These are phyloP conservation scores for Gadopsis bispinosus DNA, from an alignment of 2,797 vertebrate genomes.

Conservation along the genomic window DNA sequence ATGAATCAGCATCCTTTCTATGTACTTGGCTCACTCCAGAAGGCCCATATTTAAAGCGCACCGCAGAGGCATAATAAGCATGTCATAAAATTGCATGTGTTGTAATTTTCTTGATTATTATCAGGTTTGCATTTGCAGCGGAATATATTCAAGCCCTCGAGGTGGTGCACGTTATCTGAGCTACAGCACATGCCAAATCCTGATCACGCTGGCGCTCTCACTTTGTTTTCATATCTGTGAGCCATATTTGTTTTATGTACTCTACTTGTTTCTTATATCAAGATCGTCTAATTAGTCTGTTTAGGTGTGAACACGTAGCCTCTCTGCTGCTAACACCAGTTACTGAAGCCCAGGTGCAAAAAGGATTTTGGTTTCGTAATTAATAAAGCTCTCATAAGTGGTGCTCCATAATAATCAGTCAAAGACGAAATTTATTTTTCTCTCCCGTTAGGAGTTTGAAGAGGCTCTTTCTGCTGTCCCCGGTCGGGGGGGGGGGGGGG, in stretches of 20 bases:
- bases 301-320: not conserved
- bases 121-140: conserved; percentile 33
- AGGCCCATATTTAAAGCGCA: conserved; percentile 36
- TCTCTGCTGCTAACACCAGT: not conserved
- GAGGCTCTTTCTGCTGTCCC: conserved; percentile 18
- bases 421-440: conserved; percentile 44
- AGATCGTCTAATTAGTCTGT: not conserved
- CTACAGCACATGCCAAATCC: not conserved
- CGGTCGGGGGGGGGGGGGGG: too few relatives aligned
- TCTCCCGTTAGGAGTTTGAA: conserved; percentile 15
- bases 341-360: not conserved
- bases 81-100: conserved; percentile 29
- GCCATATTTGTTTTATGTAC: not conserved
- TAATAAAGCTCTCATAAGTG: conserved; percentile 11
- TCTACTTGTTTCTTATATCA: not conserved
- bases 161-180: conserved; percentile 24
- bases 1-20: conserved; percentile 63
- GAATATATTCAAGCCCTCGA: conserved; percentile 8
- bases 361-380: conserved; percentile 13
- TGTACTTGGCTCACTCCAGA: conserved; percentile 31
- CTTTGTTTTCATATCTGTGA: not conserved
- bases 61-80: conserved; percentile 28
- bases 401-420: conserved; percentile 37
- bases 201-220: not conserved
- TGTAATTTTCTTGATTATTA: conserved; percentile 46